Percentiles rank a stretch among this genome's conserved stretches.
phyloP scores from a whole-genome alignment of 1,140 invertebrate genomes.

The Drosophila suzukii region DNA sequence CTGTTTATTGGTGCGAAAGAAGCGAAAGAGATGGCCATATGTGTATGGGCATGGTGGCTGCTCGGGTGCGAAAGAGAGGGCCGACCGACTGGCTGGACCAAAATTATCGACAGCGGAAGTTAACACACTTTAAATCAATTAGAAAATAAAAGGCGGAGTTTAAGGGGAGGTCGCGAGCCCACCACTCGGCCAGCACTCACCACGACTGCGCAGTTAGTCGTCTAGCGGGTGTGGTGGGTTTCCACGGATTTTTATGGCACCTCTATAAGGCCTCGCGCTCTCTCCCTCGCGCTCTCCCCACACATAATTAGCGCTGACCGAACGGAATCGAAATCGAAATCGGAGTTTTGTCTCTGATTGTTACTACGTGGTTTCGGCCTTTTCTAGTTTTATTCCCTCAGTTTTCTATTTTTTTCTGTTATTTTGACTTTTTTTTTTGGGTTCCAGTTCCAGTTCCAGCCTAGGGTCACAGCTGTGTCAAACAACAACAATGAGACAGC shows the following conservation, averaged over 20 bases:
- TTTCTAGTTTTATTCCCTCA: slow-evolving; percentile 9
- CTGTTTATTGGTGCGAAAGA: slow-evolving; percentile 78
- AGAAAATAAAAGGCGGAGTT: slow-evolving; percentile 84
- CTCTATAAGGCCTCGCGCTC: slow-evolving; percentile 11
- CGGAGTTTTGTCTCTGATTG: slow-evolving; percentile 18
- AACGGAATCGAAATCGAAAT: slow-evolving; percentile 6
- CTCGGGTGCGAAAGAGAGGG: slow-evolving; percentile 53
- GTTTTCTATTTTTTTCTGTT: background rate
- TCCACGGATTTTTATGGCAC: slow-evolving; percentile 60
- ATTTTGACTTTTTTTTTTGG: background rate
- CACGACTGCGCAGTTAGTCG: slow-evolving; percentile 31
- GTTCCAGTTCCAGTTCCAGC: too few relatives aligned
- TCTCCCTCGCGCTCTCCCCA: slow-evolving; percentile 11
- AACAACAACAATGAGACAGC: slow-evolving; percentile 37
- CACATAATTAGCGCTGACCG: slow-evolving; percentile 30
- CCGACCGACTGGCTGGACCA: slow-evolving; percentile 53
- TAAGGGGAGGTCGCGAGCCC: slow-evolving; percentile 51
- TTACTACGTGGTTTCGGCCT: slow-evolving; percentile 27
- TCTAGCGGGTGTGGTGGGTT: slow-evolving; percentile 62
- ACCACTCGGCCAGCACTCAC: slow-evolving; percentile 31
- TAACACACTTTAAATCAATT: slow-evolving; percentile 84
- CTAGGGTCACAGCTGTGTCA: slow-evolving; percentile 33
- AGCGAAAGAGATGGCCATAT: slow-evolving; percentile 55
- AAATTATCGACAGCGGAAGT: slow-evolving; percentile 83
- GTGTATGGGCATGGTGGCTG: slow-evolving; percentile 8